Evolutionary conservation across 2,113 vertebrate species (phyloP), one percentile per base, ranked within the genome.

Genomic region (Misgurnus mizolepis): DNA sequence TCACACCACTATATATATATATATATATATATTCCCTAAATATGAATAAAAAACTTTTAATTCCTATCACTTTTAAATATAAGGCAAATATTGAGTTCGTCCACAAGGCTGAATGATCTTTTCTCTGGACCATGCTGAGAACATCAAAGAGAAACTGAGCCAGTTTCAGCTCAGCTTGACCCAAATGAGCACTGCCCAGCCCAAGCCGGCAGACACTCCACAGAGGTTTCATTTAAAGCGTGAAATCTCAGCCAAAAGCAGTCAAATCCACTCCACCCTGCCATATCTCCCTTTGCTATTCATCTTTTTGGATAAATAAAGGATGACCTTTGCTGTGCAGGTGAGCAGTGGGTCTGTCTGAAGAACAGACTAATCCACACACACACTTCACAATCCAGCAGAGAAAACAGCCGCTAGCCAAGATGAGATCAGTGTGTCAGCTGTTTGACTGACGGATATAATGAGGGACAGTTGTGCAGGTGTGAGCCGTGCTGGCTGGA

Each of bases 271-370:
- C 75, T 56, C 74, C 67, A 80, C 64, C 77, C 71, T 66, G 11
- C 68, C 64, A 79, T 47, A 47, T 50, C 40, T 70, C 70, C 64
- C 12, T 76, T 45, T 65, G 80, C 80, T 75, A 14, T 43, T 67
- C 58, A 79, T 65, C 68, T 81, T 79, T 82, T 82, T 85, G 76
- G 83, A 85, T 82, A 77, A 81, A 85, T 85, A 85, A 85, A 85
- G 77, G 66, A 82, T 85, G 76, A 82, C 78, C 76, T 82, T 78
- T 61, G 66, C 66, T 67, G 71, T 64, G 67, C 76, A 80, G 77
- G 80, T 85, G 71, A 85, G 70, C 61, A 66, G 50, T 61, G 50
- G 72, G 72, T 41, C 53, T 17, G 58, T 66, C 78, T 15, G 72
- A 76, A 67, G 67, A 34, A 61, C 41, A 67, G 62, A 34, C 41